Evolutionary conservation across 2,797 vertebrate genomes (phyloP).

Genomic region (Apodemus agrarius): DNA sequence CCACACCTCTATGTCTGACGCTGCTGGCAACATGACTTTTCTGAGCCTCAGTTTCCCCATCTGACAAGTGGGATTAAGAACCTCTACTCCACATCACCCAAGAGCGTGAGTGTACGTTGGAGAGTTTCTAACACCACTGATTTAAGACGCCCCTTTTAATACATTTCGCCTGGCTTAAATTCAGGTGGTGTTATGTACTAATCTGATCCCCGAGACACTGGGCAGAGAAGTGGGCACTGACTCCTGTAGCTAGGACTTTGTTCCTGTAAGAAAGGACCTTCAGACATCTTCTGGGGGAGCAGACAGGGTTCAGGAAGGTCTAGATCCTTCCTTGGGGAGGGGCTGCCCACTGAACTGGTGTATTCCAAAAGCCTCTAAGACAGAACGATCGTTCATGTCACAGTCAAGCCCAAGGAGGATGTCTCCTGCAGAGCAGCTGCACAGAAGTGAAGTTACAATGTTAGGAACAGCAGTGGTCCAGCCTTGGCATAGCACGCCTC

Average conservation of each 20-base stretch:
- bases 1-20: neutral
- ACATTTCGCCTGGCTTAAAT: neutral
- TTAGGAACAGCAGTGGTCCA: neutral
- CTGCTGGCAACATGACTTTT: neutral
- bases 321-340: neutral
- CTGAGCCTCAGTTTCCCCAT: neutral
- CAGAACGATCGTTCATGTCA: neutral
- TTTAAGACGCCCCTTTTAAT: neutral
- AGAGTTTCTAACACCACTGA: neutral
- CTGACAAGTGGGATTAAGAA: neutral
- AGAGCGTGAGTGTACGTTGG: fast-evolving
- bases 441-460: no score
- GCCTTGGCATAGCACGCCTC: neutral
- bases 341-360: neutral
- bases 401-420: neutral
- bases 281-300: neutral
- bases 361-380: neutral
- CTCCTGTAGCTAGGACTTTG: neutral
- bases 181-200: fast-evolving
- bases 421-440: neutral
- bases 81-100: neutral
- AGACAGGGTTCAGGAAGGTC: neutral
- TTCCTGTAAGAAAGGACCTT: neutral
- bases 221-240: neutral
- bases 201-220: neutral